Conservation (phyloP, 2,888 invertebrate genomes). For the Cyclophora albipunctata region DNA sequence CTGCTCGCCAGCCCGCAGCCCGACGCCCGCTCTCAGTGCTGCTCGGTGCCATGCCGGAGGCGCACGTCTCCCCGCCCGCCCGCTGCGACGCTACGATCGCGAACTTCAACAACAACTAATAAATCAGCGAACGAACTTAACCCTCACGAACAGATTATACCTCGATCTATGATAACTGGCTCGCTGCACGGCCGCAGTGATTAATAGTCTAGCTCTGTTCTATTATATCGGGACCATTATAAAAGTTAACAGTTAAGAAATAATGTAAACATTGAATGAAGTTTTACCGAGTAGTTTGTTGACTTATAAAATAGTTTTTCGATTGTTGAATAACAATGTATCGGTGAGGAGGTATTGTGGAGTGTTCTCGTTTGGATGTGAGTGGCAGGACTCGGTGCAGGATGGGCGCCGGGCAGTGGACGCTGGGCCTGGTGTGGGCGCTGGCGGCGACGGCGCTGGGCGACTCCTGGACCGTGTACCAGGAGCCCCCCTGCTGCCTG, state of each 20-base stretch:
- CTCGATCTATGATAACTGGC: slow-evolving; percentile 62
- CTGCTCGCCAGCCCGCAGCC: slow-evolving; percentile 2
- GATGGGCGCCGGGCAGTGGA: slow-evolving; percentile 50
- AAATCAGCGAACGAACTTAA: slow-evolving; percentile 61
- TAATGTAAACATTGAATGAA: slow-evolving; percentile 58
- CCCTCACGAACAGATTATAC: slow-evolving; percentile 61
- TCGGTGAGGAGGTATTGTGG: slow-evolving; percentile 24
- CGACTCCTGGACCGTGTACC: slow-evolving; percentile 79
- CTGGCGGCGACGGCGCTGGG: slow-evolving; percentile 68
- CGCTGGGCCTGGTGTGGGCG: slow-evolving; percentile 48
- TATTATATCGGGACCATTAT: slow-evolving; percentile 52
- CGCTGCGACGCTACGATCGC: slow-evolving; percentile 55
- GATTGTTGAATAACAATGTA: slow-evolving; percentile 33
- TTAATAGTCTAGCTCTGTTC: slow-evolving; percentile 51
- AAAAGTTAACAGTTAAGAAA: slow-evolving; percentile 10
- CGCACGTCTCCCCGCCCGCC: slow-evolving; percentile 48
- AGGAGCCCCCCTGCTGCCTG: slow-evolving; percentile 80
- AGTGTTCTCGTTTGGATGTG: slow-evolving; percentile 46
- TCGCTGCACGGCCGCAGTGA: slow-evolving; percentile 46
- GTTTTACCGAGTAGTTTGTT: slow-evolving; percentile 57
- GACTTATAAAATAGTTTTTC: slow-evolving; percentile 39
- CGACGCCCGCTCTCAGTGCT: slow-evolving; percentile 39
- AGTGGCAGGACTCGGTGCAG: slow-evolving; percentile 25
- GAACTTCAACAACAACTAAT: slow-evolving; percentile 57
- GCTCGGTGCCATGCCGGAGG: slow-evolving; percentile 59